These are phyloP conservation scores for Platycheirus rosarum DNA, from an alignment of 2,888 invertebrate genomes.

Conservation along the genomic window DNA sequence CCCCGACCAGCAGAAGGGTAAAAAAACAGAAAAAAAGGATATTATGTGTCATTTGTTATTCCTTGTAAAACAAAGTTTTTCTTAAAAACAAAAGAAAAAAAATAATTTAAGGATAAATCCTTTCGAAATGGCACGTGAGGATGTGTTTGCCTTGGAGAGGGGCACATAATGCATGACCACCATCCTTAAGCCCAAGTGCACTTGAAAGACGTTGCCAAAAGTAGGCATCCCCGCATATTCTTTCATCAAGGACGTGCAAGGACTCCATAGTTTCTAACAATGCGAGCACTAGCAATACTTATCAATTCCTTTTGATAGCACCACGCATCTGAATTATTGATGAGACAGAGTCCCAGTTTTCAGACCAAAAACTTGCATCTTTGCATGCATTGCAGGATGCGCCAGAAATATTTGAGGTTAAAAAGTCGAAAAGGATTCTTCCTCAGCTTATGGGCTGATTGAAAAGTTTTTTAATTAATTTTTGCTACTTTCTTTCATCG, in stretches of 20 bases:
- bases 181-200: slow-evolving; percentile 45
- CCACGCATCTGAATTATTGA: slow-evolving; percentile 72
- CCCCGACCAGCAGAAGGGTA: slow-evolving; percentile 1
- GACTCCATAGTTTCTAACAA: neutral
- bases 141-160: neutral
- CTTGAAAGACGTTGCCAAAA: slow-evolving; percentile 52
- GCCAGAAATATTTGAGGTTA: slow-evolving; percentile 41
- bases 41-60: slow-evolving; percentile 76
- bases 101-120: slow-evolving; percentile 74
- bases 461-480: slow-evolving; percentile 82
- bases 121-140: slow-evolving; percentile 37
- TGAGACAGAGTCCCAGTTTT: slow-evolving; percentile 24
- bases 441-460: slow-evolving; percentile 75
- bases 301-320: slow-evolving; percentile 70
- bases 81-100: slow-evolving; percentile 31
- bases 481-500: slow-evolving; percentile 64
- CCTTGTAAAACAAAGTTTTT: slow-evolving; percentile 75
- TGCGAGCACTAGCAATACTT: slow-evolving; percentile 42
- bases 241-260: slow-evolving; percentile 37
- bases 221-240: slow-evolving; percentile 17
- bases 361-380: slow-evolving; percentile 19
- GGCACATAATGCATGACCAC: slow-evolving; percentile 58
- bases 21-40: slow-evolving; percentile 50
- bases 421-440: slow-evolving; percentile 52
- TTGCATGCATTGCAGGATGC: slow-evolving; percentile 47